Evolutionary conservation across 2,113 vertebrate species (phyloP).

Genomic region (Oceanites oceanicus): DNA sequence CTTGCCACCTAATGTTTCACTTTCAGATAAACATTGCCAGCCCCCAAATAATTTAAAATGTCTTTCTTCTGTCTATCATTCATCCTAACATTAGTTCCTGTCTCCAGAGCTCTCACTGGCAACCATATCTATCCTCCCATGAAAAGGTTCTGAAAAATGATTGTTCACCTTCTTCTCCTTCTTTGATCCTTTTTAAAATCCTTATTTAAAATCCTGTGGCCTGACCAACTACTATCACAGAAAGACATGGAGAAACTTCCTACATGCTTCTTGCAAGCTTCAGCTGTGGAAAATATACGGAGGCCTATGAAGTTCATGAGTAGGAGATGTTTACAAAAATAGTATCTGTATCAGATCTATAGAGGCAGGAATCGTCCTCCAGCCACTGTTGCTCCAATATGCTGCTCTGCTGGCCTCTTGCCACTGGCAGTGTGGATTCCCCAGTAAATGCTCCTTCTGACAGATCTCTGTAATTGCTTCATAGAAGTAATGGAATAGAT

Average conservation of each 20-base stretch:
- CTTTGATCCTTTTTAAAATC: background rate
- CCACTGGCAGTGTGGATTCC: slow-evolving; percentile 39
- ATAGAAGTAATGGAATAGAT: slow-evolving; percentile 20
- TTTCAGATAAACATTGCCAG: background rate
- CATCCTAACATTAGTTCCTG: background rate
- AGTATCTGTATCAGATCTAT: slow-evolving; percentile 16
- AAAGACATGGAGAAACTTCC: background rate
- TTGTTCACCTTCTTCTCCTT: background rate
- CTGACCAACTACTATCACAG: background rate
- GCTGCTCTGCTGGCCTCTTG: slow-evolving; percentile 37
- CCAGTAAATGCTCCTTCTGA: slow-evolving; percentile 41
- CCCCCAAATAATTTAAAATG: background rate
- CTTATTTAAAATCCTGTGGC: background rate
- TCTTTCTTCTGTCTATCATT: background rate
- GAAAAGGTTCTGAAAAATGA: background rate
- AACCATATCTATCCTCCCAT: background rate
- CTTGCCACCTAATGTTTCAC: background rate
- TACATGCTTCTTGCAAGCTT: background rate
- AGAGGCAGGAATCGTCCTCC: slow-evolving; percentile 13
- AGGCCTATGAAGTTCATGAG: background rate
- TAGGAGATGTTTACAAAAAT: slow-evolving; percentile 42
- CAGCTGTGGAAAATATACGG: background rate
- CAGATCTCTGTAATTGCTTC: slow-evolving; percentile 27
- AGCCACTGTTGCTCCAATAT: background rate
- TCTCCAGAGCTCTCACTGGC: background rate